phyloP scores from a whole-genome alignment of 2,113 vertebrate genomes.

The Ochotona curzoniae region DNA sequence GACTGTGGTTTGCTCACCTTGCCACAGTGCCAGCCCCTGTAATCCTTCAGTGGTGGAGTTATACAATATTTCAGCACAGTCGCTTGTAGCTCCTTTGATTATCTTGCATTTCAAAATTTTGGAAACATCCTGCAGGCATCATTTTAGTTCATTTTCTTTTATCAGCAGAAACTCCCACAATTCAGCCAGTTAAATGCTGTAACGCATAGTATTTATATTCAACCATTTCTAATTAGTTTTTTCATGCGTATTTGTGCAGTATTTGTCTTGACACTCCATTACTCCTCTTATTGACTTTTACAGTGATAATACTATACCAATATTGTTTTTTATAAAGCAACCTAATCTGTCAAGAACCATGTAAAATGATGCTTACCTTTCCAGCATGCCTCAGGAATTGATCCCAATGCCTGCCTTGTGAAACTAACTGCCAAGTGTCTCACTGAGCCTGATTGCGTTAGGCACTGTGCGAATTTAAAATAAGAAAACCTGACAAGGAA shows the following conservation, averaged over 20 bases:
- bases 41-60: too few species aligned
- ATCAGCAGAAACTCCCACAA: not conserved
- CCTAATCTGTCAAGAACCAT: not conserved
- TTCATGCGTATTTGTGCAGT: not conserved
- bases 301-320: not conserved
- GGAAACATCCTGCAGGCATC: not conserved
- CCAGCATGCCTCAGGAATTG: not conserved
- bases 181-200: not conserved
- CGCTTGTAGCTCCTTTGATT: not conserved
- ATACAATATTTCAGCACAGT: not conserved
- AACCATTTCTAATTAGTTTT: constrained; percentile 37
- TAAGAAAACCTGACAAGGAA: constrained; percentile 13
- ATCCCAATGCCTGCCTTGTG: constrained; percentile 28
- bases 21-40: too few species aligned
- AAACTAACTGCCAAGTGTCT: constrained; percentile 19
- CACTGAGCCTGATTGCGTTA: constrained; percentile 58
- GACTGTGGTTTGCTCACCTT: too few species aligned
- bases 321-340: constrained; percentile 41
- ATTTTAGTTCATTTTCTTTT: not conserved
- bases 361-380: not conserved
- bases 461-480: constrained; percentile 19
- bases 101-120: not conserved
- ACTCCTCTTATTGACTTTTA: constrained; percentile 20
- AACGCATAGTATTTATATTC: constrained; percentile 25
- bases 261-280: not conserved